Conservation (phyloP, 2,888 invertebrate species). For the Morinoia aosen region DNA sequence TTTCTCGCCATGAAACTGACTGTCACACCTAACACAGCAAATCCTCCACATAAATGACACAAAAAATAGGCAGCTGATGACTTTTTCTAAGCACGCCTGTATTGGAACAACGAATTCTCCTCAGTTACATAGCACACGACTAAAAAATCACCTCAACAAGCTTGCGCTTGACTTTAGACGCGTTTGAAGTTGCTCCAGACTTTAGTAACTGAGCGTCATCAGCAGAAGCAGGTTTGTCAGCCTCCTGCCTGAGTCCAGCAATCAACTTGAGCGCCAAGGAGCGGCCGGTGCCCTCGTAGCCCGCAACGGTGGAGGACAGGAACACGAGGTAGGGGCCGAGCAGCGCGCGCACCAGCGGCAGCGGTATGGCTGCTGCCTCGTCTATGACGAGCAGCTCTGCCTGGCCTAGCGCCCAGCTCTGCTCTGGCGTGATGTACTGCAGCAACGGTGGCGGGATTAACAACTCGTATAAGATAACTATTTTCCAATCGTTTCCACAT, state of each 20-base stretch:
- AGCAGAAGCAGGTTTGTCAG: conserved; percentile 71
- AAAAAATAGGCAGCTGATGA: background rate
- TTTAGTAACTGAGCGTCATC: background rate
- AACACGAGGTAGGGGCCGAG: conserved; percentile 93
- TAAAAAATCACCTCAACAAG: conserved; percentile 61
- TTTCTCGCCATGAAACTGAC: no score
- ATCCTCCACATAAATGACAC: background rate
- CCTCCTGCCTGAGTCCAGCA: conserved; percentile 83
- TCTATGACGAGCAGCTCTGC: conserved; percentile 97
- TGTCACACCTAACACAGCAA: background rate
- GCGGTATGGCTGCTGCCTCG: conserved; percentile 98
- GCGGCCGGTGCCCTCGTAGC: conserved; percentile 97
- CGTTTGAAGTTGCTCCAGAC: background rate
- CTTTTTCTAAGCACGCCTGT: background rate
- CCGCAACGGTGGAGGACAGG: conserved; percentile 90
- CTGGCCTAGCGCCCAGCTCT: conserved; percentile 88
- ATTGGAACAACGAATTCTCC: no score
- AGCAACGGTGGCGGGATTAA: conserved; percentile 67
- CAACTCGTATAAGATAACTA: background rate
- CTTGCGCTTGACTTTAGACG: conserved; percentile 54
- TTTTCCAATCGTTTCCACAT: no score
- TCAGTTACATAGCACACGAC: background rate
- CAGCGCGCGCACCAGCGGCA: conserved; percentile 90
- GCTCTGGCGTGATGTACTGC: conserved; percentile 95
- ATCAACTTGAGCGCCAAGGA: conserved; percentile 95